Percentiles rank a stretch among this genome's conserved stretches.
phyloP scores from a whole-genome alignment of 2,113 vertebrate genomes.

The Mustela lutreola region DNA sequence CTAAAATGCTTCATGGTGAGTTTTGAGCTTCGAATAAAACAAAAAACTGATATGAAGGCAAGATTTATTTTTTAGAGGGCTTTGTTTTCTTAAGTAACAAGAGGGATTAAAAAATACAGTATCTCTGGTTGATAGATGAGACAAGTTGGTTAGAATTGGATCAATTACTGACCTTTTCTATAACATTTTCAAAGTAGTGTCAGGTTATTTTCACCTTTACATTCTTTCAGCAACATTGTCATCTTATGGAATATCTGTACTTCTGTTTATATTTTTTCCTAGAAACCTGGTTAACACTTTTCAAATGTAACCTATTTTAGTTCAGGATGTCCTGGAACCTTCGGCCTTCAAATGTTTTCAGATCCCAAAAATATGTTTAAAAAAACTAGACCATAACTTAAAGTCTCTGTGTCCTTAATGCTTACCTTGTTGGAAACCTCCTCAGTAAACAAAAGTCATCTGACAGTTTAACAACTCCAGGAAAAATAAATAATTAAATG shows the following conservation, averaged over 20 bases:
- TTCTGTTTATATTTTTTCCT: conserved; percentile 29
- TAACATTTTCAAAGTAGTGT: conserved; percentile 2
- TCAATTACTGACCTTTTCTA: neutral
- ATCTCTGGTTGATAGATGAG: neutral
- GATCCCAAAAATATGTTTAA: conserved; percentile 33
- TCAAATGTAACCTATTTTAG: conserved; percentile 41
- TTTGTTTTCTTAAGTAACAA: neutral
- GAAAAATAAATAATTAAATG: neutral
- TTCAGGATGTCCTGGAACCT: neutral
- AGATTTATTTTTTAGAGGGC: neutral
- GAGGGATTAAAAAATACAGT: neutral
- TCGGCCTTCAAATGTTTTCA: neutral
- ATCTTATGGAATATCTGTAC: neutral
- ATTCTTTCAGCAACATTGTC: neutral
- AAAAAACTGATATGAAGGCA: neutral
- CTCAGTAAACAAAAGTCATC: neutral
- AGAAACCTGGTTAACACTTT: conserved; percentile 35
- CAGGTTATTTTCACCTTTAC: neutral
- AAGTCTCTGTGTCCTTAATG: neutral
- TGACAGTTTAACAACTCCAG: neutral
- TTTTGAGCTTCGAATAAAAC: neutral
- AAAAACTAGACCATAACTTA: neutral
- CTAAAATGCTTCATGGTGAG: neutral
- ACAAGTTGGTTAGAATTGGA: neutral
- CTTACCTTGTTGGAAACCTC: neutral